phyloP scores from a whole-genome alignment of 2,888 invertebrate genomes.

The Podabrus alpinus region DNA sequence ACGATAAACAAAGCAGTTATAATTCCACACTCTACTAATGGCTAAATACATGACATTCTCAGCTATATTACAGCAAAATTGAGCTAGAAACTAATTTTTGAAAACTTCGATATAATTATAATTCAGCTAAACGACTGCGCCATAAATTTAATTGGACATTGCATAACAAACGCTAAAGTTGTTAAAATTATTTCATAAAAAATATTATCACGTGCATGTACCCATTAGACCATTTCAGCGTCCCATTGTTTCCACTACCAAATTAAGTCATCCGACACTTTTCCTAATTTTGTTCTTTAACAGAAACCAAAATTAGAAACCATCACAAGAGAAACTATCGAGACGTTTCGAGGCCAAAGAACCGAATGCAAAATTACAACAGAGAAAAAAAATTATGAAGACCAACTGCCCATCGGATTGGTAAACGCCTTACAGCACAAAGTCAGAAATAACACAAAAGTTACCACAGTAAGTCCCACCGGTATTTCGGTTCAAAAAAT shows the following conservation, averaged over 20 bases:
- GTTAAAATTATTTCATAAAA: background rate
- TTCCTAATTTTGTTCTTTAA: conserved; percentile 27
- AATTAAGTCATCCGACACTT: background rate
- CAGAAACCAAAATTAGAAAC: conserved; percentile 67
- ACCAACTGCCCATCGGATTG: conserved; percentile 50
- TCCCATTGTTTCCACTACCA: conserved; percentile 10
- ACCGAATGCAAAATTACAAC: conserved; percentile 68
- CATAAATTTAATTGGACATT: background rate
- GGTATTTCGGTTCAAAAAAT: background rate
- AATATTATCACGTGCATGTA: background rate
- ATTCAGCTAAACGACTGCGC: background rate
- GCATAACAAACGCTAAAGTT: background rate
- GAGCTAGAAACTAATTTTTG: too few relatives aligned
- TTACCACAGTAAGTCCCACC: background rate
- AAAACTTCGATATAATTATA: background rate
- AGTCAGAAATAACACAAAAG: conserved; percentile 36
- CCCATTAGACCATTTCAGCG: conserved; percentile 8
- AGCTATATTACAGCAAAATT: too few relatives aligned
- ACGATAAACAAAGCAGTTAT: too few relatives aligned
- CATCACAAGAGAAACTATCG: conserved; percentile 67
- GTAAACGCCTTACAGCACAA: conserved; percentile 36
- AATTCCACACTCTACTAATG: too few relatives aligned
- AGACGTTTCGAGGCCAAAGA: conserved; percentile 66
- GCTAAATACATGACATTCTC: too few relatives aligned
- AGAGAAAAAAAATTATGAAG: conserved; percentile 61